Evolutionary conservation across 2,888 invertebrate genomes (phyloP).

Genomic region (Stenodera caucasica): DNA sequence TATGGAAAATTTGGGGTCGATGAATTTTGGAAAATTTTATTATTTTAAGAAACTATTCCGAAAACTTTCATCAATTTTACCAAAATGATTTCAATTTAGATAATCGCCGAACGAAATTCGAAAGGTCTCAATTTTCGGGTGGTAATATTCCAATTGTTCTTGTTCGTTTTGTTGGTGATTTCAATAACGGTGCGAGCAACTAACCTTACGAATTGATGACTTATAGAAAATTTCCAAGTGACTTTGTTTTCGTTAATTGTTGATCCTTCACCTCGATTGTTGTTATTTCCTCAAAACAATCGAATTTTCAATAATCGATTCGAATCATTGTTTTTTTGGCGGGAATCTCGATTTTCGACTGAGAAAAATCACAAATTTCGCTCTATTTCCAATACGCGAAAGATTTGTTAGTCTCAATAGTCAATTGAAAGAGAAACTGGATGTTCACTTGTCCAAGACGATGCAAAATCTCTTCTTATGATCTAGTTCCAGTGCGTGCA

Average conservation of each 20-base stretch:
- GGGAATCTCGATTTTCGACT: not conserved
- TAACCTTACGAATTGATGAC: not conserved
- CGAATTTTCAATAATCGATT: not conserved
- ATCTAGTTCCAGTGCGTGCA: constrained; percentile 20
- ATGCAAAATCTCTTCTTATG: constrained; percentile 40
- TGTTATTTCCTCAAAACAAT: not conserved
- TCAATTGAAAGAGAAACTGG: constrained; percentile 44
- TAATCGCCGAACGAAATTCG: too few relatives aligned
- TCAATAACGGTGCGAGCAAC: not conserved
- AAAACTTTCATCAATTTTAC: too few relatives aligned
- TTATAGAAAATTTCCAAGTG: not conserved
- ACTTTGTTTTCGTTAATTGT: not conserved
- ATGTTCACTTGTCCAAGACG: constrained; percentile 33
- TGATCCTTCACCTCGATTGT: not conserved
- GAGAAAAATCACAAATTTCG: not conserved
- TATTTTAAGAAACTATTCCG: not conserved
- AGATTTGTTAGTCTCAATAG: constrained; percentile 8
- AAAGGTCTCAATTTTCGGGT: too few relatives aligned
- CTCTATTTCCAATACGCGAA: constrained; percentile 1
- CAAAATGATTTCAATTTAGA: too few relatives aligned
- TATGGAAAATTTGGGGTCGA: too few relatives aligned
- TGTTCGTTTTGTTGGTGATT: too few relatives aligned
- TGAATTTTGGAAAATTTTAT: not conserved
- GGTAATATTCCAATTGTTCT: too few relatives aligned
- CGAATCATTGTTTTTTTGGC: too few relatives aligned